phyloP scores from a whole-genome alignment of 2,888 invertebrate species.

The Stenoptilia bipunctidactyla region DNA sequence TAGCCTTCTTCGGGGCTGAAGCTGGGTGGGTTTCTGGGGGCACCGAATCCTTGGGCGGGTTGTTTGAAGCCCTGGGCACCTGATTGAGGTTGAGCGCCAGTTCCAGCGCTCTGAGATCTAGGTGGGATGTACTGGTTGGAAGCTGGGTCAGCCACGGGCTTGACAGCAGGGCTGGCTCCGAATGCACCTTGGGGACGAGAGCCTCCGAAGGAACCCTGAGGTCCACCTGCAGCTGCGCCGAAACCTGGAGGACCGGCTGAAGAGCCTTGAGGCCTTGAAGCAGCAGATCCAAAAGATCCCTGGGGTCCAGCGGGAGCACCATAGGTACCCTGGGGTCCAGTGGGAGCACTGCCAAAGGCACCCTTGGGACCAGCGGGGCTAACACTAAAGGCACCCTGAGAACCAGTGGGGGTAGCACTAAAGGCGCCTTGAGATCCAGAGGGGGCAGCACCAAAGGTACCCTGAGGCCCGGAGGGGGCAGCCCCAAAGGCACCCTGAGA shows the following conservation, averaged over 20 bases:
- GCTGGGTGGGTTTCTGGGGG: constrained; percentile 53
- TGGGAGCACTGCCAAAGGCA: constrained; percentile 9
- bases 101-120: constrained; percentile 9
- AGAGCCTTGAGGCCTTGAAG: constrained; percentile 5
- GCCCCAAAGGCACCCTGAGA: constrained; percentile 3
- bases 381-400: constrained; percentile 16
- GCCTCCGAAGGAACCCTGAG: constrained; percentile 14
- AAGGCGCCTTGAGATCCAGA: constrained; percentile 7
- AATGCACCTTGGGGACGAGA: constrained; percentile 1
- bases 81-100: constrained; percentile 1
- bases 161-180: not conserved
- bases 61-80: constrained; percentile 1
- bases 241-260: not conserved
- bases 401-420: constrained; percentile 8
- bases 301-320: constrained; percentile 11
- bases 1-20: constrained; percentile 56
- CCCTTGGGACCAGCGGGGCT: constrained; percentile 9
- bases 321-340: constrained; percentile 15
- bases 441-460: constrained; percentile 12
- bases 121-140: constrained; percentile 23
- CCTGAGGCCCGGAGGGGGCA: not conserved
- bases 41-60: not conserved
- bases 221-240: constrained; percentile 10
- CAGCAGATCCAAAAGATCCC: constrained; percentile 14
- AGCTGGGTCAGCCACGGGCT: constrained; percentile 3